Base-by-base conservation (phyloP, 2,797 vertebrate genomes). In the Balearica regulorum region DNA sequence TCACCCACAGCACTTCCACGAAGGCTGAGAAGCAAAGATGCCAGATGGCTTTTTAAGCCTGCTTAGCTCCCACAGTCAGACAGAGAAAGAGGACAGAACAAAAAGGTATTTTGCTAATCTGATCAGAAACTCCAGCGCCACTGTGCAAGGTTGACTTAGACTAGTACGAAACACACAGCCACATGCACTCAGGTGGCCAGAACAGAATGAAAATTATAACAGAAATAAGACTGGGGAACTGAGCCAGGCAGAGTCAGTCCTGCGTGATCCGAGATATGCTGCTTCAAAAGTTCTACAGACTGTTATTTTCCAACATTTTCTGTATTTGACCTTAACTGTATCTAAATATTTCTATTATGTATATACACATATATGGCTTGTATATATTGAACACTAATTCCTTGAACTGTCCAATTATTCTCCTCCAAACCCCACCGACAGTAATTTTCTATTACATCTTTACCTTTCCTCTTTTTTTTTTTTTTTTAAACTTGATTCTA, bases 161-260 rank as follows among this genome's bases (percentile, higher is more conserved):
- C 61, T 51, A 2, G 0, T 0, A 65, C 6, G 8, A 68, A 76
- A 73, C 58, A 62, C 1, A 0, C 0, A 1, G 61, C 87, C 39
- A 64, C 84, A 24, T 2, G 26, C 2, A 13, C 86, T 85, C 48
- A 57, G 68, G 85, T 76, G 79, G 90, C 68, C 90, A 72, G 60
- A 49, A 48, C 4, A 24, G 51, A 80, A 44, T 19, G 65, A n/a
- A 70, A 88, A 93, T 93, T 69, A 90, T 86, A 93, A 86, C 9
- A 1, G 80, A 54, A 93, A 70, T 31, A 81, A 77, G 90, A 57
- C 46, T 4, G 2, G 78, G 68, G 62, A 92, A 54, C 60, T 21
- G 66, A 82, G 57, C 39, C 44, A 88, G 76, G 86, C 57, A 86
- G 69, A 78, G 48, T 25, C 61, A 31, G 13, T 57, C 72, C 83